Conservation (phyloP, 2,888 invertebrate genomes). For the Cantharis rustica region DNA sequence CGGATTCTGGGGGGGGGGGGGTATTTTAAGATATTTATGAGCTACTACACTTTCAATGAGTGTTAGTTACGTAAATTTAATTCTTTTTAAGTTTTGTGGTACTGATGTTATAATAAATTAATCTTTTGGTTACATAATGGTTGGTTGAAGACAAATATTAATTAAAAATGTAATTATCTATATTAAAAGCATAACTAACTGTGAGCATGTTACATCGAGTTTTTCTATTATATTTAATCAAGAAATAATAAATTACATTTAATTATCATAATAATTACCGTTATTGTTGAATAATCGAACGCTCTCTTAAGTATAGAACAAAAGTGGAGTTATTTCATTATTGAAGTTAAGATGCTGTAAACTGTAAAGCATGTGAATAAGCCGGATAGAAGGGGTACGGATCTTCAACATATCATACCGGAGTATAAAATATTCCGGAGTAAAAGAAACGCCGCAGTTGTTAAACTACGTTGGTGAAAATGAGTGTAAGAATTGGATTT, state of each 20-base stretch:
- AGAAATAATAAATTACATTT: background rate
- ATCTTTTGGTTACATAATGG: background rate
- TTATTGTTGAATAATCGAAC: background rate
- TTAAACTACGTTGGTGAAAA: slow-evolving; percentile 27
- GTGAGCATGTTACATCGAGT: background rate
- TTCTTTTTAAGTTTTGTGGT: no score
- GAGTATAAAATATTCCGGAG: slow-evolving; percentile 24
- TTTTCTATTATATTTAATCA: background rate
- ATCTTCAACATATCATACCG: slow-evolving; percentile 18
- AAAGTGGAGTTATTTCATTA: slow-evolving; percentile 4
- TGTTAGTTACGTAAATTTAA: no score
- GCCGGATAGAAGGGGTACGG: slow-evolving; percentile 29
- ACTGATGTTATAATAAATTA: background rate
- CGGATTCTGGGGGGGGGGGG: no score
- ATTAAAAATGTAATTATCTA: background rate
- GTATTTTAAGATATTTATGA: no score
- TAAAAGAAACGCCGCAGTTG: slow-evolving; percentile 17
- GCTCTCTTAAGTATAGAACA: background rate
- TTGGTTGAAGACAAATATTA: background rate
- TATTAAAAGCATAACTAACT: background rate
- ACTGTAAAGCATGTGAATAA: slow-evolving; percentile 22
- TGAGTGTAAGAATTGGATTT: slow-evolving; percentile 29
- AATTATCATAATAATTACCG: background rate
- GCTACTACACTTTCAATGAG: no score
- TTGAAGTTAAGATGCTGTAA: slow-evolving; percentile 43